phyloP scores from a whole-genome alignment of 2,113 vertebrate genomes.

The Tragelaphus strepsiceros region DNA sequence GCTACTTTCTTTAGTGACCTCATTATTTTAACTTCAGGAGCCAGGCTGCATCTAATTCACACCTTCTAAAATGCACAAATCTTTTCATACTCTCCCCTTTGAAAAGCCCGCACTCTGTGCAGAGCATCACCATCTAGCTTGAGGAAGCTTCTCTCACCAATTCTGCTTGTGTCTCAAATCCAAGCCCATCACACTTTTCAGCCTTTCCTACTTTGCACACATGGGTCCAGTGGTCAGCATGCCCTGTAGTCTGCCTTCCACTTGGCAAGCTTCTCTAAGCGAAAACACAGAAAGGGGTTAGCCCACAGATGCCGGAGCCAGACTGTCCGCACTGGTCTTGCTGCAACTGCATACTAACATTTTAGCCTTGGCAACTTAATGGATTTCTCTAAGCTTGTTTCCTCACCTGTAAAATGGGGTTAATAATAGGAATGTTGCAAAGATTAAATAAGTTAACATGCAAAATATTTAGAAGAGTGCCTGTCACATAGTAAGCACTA shows the following conservation, averaged over 20 bases:
- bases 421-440: not conserved
- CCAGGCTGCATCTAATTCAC: not conserved
- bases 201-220: not conserved
- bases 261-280: not conserved
- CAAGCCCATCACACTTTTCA: not conserved
- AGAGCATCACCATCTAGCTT: not conserved
- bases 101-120: not conserved
- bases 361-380: not conserved
- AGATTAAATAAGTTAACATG: not conserved
- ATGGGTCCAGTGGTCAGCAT: not conserved
- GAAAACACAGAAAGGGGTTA: not conserved
- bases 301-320: not conserved
- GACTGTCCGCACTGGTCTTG: not conserved
- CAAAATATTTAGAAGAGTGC: not conserved
- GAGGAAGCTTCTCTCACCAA: not conserved
- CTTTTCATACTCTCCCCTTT: not conserved
- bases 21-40: not conserved
- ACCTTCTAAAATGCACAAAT: not conserved
- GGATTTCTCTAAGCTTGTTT: not conserved
- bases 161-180: not conserved
- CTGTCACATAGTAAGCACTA: not conserved
- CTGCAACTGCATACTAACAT: not conserved
- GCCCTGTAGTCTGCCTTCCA: not conserved
- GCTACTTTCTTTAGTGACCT: not conserved
- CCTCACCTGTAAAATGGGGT: not conserved